Conservation (phyloP, 2,797 vertebrate genomes). For the Calcarius lapponicus region DNA sequence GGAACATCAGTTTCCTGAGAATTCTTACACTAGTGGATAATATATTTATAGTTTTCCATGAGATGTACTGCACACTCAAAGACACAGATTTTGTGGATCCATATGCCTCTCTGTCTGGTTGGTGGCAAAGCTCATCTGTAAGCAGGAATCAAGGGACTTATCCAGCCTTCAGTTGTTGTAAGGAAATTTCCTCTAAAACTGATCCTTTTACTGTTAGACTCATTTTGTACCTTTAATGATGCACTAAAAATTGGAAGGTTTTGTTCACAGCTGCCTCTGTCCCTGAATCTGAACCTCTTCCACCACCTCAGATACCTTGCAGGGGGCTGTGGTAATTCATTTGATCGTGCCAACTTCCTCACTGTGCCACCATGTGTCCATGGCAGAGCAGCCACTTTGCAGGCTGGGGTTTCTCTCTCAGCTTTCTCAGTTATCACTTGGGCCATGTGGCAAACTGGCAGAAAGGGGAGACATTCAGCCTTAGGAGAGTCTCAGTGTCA, state of each 20-base stretch:
- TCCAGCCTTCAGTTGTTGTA: not conserved
- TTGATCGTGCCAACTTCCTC: not conserved
- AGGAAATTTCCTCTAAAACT: not conserved
- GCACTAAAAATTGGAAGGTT: not conserved
- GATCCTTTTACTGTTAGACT: not conserved
- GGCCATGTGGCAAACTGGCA: not conserved
- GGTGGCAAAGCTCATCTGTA: not conserved
- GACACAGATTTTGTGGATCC: not conserved
- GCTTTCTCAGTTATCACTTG: not conserved
- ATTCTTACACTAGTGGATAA: not conserved
- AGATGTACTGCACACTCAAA: not conserved
- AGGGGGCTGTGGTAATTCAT: not conserved
- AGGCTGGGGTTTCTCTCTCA: not conserved
- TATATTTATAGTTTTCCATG: not conserved
- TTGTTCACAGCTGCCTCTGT: constrained; percentile 19
- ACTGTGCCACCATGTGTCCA: not conserved
- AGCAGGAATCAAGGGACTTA: not conserved
- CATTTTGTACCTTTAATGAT: not conserved
- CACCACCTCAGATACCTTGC: not conserved
- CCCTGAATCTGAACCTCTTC: not conserved
- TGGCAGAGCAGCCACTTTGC: not conserved
- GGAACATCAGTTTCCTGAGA: not conserved
- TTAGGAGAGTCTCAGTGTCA: not conserved
- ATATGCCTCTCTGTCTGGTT: not conserved
- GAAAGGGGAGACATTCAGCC: not conserved